Conservation (phyloP, 2,888 invertebrate genomes). For the Drosophila yooni region DNA sequence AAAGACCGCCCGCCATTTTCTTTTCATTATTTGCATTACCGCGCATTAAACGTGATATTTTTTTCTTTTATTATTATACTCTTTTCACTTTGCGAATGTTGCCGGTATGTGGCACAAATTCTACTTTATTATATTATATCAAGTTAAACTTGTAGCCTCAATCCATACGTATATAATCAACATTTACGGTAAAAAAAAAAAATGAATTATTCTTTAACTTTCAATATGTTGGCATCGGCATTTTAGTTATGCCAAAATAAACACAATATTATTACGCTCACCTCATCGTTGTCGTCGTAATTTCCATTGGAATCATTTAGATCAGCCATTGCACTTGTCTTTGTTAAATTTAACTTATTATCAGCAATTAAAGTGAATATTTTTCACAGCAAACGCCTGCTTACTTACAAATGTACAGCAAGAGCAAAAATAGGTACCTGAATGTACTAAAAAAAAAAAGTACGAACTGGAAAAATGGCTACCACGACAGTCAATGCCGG, state of each 20-base stretch:
- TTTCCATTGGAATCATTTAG: constrained; percentile 78
- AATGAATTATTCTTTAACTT: constrained; percentile 3
- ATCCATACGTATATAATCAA: neutral
- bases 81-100: too few relatives aligned
- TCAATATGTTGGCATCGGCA: constrained; percentile 44
- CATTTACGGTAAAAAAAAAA: neutral
- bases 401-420: constrained; percentile 52
- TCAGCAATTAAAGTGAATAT: constrained; percentile 14
- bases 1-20: constrained; percentile 69
- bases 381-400: constrained; percentile 44
- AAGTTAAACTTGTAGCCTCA: neutral
- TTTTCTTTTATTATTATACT: neutral
- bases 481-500: constrained; percentile 43
- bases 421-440: constrained; percentile 53
- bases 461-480: constrained; percentile 53
- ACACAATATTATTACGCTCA: constrained; percentile 38
- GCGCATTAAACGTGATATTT: constrained; percentile 21
- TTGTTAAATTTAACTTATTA: constrained; percentile 5
- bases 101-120: neutral
- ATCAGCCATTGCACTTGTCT: constrained; percentile 64
- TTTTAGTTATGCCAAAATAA: constrained; percentile 21
- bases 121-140: neutral
- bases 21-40: constrained; percentile 57
- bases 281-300: constrained; percentile 79
- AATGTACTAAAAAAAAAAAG: constrained; percentile 39